Conservation (phyloP, 2,888 invertebrate species). For the Oscheius myriophilus region DNA sequence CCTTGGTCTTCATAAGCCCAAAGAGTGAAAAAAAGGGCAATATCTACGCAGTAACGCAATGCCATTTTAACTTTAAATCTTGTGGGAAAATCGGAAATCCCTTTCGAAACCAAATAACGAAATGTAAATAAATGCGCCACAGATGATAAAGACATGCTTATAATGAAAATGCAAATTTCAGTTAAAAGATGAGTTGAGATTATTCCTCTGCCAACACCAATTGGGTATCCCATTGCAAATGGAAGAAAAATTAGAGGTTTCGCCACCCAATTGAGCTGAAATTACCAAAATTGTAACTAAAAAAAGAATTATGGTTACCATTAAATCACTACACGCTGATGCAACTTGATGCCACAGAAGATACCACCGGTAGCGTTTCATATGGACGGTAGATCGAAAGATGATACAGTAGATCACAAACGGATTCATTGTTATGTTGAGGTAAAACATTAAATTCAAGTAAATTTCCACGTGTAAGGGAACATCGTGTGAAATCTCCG, state of each 20-base stretch:
- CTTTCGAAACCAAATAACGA: not conserved
- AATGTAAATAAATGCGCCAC: not conserved
- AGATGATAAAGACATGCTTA: not conserved
- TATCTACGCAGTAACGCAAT: too few species aligned
- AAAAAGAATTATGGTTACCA: too few species aligned
- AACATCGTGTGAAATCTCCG: too few species aligned
- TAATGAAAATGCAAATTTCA: not conserved
- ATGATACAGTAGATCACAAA: slow-evolving; percentile 1
- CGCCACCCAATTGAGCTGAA: not conserved
- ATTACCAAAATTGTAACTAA: not conserved
- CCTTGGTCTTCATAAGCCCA: too few species aligned
- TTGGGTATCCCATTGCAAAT: slow-evolving; percentile 6
- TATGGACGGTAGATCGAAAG: not conserved
- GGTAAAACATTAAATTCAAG: not conserved
- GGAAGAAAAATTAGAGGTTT: slow-evolving; percentile 1
- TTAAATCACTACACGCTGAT: not conserved
- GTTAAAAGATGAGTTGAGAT: not conserved
- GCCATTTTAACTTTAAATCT: not conserved
- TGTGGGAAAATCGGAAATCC: not conserved
- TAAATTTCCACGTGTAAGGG: too few species aligned
- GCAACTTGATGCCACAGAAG: slow-evolving; percentile 6
- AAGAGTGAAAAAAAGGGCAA: too few species aligned
- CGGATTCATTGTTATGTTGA: not conserved
- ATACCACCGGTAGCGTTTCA: slow-evolving; percentile 13
- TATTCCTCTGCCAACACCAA: not conserved